Conservation (phyloP, 2,113 vertebrate genomes). For the Euleptes europaea region DNA sequence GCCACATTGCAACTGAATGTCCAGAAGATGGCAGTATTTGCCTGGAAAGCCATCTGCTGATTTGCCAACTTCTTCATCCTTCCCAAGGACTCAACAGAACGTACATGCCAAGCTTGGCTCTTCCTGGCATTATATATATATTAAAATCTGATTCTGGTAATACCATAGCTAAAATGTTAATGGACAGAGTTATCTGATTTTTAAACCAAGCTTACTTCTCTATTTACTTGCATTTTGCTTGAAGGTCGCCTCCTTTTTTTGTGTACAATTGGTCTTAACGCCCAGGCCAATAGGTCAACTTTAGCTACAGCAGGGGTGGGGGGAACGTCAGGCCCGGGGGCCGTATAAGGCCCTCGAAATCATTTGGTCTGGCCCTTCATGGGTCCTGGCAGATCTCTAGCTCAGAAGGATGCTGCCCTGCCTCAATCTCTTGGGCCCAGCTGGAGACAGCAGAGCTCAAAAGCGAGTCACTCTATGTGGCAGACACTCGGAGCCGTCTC, state of each 20-base stretch:
- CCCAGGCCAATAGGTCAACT: too few relatives aligned
- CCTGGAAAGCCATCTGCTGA: background rate
- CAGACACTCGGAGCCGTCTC: too few relatives aligned
- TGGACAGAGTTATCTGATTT: background rate
- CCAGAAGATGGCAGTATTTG: conserved; percentile 11
- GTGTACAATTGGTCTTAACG: background rate
- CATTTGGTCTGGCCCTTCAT: too few relatives aligned
- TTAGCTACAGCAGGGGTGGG: too few relatives aligned
- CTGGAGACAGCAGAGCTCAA: too few relatives aligned
- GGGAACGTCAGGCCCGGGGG: too few relatives aligned
- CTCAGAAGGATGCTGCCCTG: too few relatives aligned
- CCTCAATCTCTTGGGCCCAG: too few relatives aligned
- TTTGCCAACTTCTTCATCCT: background rate
- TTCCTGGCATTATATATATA: background rate
- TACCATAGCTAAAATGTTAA: background rate
- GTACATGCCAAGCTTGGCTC: background rate
- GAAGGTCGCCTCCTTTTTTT: background rate
- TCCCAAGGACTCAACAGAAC: background rate
- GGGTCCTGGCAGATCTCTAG: too few relatives aligned
- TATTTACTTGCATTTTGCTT: background rate
- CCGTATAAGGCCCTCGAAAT: too few relatives aligned
- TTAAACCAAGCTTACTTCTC: background rate
- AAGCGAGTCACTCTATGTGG: too few relatives aligned
- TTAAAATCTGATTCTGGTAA: background rate
- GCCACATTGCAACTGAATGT: background rate